These are phyloP conservation scores for Dromiciops gliroides DNA, from an alignment of 2,113 vertebrate genomes.

Conservation along the genomic window DNA sequence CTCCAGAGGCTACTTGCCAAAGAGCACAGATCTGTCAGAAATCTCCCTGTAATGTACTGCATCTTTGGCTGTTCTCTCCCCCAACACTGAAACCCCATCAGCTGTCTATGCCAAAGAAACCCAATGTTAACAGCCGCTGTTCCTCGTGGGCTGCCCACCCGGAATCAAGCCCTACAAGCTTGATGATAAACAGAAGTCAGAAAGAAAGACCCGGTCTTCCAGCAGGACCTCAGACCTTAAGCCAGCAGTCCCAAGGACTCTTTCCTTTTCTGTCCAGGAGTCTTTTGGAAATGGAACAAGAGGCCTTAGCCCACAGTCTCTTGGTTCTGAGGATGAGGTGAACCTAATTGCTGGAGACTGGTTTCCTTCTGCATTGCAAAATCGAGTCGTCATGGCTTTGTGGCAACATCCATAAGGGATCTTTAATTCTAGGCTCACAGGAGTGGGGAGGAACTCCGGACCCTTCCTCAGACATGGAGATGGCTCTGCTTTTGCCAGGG, in stretches of 20 bases:
- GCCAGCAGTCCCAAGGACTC: conserved; percentile 34
- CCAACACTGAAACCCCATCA: neutral
- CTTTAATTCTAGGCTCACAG: conserved; percentile 43
- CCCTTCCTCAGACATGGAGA: conserved; percentile 34
- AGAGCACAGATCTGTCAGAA: neutral
- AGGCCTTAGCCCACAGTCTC: conserved; percentile 14
- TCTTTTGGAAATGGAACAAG: neutral
- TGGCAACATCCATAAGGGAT: conserved; percentile 59
- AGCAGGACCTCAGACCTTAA: neutral
- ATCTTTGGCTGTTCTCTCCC: neutral
- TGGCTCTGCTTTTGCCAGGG: conserved; percentile 47
- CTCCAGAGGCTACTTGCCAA: neutral
- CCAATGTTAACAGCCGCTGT: neutral
- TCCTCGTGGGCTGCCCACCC: neutral
- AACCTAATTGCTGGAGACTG: conserved; percentile 20
- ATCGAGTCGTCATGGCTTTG: conserved; percentile 52
- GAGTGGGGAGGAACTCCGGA: conserved; percentile 24
- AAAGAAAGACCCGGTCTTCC: neutral
- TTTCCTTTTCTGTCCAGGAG: conserved; percentile 43
- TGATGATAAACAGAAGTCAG: neutral
- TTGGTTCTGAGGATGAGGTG: neutral
- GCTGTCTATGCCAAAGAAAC: neutral
- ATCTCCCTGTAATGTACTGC: neutral
- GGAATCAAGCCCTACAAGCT: neutral
- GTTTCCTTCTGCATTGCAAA: conserved; percentile 41